A percentile compares a stretch with the other conserved stretches of the same genome.
Evolutionary conservation across 2,888 invertebrate species (phyloP).

Genomic region (Phymatocera aterrima): DNA sequence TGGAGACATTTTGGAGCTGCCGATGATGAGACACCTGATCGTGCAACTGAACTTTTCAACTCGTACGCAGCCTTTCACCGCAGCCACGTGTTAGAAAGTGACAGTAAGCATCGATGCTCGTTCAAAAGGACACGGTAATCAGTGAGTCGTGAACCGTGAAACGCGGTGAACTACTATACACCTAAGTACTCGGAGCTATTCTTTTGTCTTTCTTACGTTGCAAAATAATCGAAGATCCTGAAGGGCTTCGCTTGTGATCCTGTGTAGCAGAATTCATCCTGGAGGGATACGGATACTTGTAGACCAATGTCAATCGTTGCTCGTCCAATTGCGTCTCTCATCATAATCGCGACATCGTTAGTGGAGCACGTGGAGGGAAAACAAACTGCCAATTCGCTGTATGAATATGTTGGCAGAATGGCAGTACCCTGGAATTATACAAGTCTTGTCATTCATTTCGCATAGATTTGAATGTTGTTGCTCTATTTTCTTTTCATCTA

Average conservation of each 20-base stretch:
- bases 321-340: conserved; percentile 23
- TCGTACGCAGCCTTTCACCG: conserved; percentile 35
- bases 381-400: conserved; percentile 47
- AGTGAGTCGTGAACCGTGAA: conserved; percentile 16
- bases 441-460: neutral
- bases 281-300: conserved; percentile 27
- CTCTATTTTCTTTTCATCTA: neutral
- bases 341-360: conserved; percentile 41
- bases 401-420: conserved; percentile 46
- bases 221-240: conserved; percentile 26
- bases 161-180: neutral
- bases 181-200: neutral
- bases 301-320: conserved; percentile 32
- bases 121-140: conserved; percentile 31
- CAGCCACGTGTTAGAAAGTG: conserved; percentile 42
- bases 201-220: conserved; percentile 26
- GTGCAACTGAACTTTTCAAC: conserved; percentile 18
- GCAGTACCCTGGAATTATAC: conserved; percentile 45
- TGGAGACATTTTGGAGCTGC: neutral
- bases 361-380: conserved; percentile 47
- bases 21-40: conserved; percentile 3
- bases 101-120: conserved; percentile 38
- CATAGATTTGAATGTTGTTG: neutral
- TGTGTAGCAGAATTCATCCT: conserved; percentile 45
- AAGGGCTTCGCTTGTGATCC: conserved; percentile 3